Conservation (phyloP, 1,140 invertebrate genomes). For the Ostrea denselamellosa region DNA sequence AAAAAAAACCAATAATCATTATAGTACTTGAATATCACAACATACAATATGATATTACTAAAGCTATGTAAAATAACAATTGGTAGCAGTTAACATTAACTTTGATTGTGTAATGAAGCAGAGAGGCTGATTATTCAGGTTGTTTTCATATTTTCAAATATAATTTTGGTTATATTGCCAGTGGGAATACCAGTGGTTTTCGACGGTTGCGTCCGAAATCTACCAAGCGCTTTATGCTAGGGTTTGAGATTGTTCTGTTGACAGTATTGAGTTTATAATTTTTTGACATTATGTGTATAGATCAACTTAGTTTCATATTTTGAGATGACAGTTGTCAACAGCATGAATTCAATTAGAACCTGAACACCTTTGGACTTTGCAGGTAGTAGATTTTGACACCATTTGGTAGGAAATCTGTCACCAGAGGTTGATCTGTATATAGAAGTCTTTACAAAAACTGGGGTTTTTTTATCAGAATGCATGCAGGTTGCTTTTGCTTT, state of each 20-base stretch:
- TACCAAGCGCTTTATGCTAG: not conserved
- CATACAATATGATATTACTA: no score
- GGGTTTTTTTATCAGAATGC: not conserved
- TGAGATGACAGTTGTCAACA: not conserved
- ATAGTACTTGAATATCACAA: no score
- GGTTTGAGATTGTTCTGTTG: not conserved
- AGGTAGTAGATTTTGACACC: not conserved
- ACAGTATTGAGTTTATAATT: no score
- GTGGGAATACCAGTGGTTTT: slow-evolving; percentile 10
- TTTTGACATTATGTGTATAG: not conserved
- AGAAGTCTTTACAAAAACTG: not conserved
- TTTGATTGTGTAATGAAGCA: no score
- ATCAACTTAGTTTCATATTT: not conserved
- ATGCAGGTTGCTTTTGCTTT: not conserved
- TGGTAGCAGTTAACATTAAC: no score
- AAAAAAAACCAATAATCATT: no score
- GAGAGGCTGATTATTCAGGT: no score
- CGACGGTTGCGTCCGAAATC: not conserved
- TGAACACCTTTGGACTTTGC: not conserved
- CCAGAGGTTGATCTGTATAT: not conserved
- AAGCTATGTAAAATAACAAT: no score
- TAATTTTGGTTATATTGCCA: not conserved
- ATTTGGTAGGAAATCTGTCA: not conserved
- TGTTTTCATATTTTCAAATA: not conserved
- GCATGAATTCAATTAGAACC: not conserved